Evolutionary conservation across 2,797 vertebrate genomes (phyloP), one percentile per base, ranked within the genome.

Genomic region (Pangasius mekongensis): DNA sequence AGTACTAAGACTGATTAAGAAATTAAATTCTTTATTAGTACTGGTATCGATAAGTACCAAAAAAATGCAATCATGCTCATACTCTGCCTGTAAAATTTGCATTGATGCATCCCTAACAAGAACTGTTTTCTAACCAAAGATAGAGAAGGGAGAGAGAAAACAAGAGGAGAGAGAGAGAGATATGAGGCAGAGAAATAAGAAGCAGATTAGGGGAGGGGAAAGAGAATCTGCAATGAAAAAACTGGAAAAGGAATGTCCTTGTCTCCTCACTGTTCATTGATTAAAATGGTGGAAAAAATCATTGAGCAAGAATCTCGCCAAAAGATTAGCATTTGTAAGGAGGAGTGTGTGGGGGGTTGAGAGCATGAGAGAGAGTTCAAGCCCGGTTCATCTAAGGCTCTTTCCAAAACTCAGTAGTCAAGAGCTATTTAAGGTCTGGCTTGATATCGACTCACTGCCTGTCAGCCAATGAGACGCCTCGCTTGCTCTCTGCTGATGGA

Each of bases 191-290:
- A 84, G 27, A 30, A 74, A 85, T 73, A 8, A 86, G 81, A 86
- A 84, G 43, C 86, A 89, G 69, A 81, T 74, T 94, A 93, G 94
- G 39, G 85, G 84, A 69, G 94, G 94, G 91, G 90, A 86, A 67
- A 16, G 80, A 56, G 36, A 73, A 88, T 56, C 81, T 54, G 86
- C 86, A 80, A 69, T 87, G 87, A 80, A 74, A 24, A 43, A 56
- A 8, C 33, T 49, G 58, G 87, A 62, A 86, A 76, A 88, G 74
- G 87, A 88, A 90, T 89, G 85, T 67, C 43, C 78, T 88, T 89
- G 58, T 73, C 66, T 47, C 47, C 33, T 73, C 27, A 69, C 22
- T 39, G 56, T 85, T 84, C 83, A 86, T 20, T 88, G 73, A 82
- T 47, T 73, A 88, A 81, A 90, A 27, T 81, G 91, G 93, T 60